Evolutionary conservation across 2,797 vertebrate species (phyloP), one percentile per base, ranked within the genome.

Genomic region (Silurus lanzhouensis): DNA sequence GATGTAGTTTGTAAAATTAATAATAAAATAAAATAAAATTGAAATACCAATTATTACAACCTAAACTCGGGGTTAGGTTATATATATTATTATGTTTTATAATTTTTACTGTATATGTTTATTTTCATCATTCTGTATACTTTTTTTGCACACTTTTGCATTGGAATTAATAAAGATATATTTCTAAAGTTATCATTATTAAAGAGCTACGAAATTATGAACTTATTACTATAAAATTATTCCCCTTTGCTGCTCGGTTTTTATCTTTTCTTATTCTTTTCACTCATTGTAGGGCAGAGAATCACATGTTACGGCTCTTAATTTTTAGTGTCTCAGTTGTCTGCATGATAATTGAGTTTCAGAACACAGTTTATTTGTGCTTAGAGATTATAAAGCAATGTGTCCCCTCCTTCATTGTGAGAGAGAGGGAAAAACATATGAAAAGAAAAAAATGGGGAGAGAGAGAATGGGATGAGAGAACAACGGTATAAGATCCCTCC

Each of bases 371-470:
- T 75, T 74, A 87, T 85, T 87, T 85, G 70, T 83, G 81, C 79
- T 68, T 86, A 78, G 87, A 90, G 85, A 90, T 89, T 88, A 90
- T 58, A 83, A 66, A 64, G 66, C 64, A 48, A 57, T 68, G 75
- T 46, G 14, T 75, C 55, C 66, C 76, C 79, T 61, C 87, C 60
- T 66, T 19, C 67, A 63, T 13, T 64, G 70, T 70, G 77, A 76
- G 76, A 66, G 31, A 58, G 17, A 57, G 52, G 72, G 68, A 63
- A 17, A 10, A 52, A 67, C 25, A 52, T 67, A 67, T 81, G 22
- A 55, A 81, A 81, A 55, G 79, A 52, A 61, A 55, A 81, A 52
- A 64, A 13, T 13, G 60, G 9, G 75, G 31, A 1, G 15, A 12
- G 61, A 85, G 83, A 60, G 31, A 68, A 31, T 79, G 84, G 85